Base-by-base conservation (phyloP, 2,888 invertebrate species). In the Ophioninae sp. region DNA sequence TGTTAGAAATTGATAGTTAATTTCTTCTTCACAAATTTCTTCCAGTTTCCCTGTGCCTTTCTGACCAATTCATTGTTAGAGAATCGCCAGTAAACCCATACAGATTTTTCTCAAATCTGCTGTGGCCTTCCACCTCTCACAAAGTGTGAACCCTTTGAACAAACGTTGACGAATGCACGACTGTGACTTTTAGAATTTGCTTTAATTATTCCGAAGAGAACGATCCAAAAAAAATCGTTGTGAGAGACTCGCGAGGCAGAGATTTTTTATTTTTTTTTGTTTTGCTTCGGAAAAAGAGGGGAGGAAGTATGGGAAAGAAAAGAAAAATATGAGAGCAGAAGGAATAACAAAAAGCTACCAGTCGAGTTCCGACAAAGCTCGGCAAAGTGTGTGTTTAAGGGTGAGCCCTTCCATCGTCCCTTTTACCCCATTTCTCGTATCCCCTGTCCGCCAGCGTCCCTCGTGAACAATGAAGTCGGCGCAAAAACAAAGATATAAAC, bases 401-500 rank as follows among this genome's bases (percentile, higher is more conserved):
- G 51, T 51, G 64, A 72, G 75, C 80, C 76, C 76, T 79, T 85
- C 51, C 58, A 58, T 30, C 64, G 58, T 56, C 56, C 59, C 81
- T 61, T 79, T 83, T 82, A 61, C 81, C 79, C 83, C 81, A 81
- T 74, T 77, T 78, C 77, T 81, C 71, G 61, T 79, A 75, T 84
- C 79, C 79, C 68, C 82, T 79, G 79, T 84, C 79, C 82, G 79
- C 76, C 79, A 76, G 20, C 84, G 83, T 79, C 74, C 65, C 87
- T 89, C 86, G 13, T 17, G 91, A 91, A 92, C 91, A 92, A 92
- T 91, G 89, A 90, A 87, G 88, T 86, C 89, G 89, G 89, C 87
- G 89, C 88, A 89, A 90, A 91, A 92, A 92, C 92, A 92, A 92
- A 92, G 91, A 91, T 91, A 91, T 91, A 92, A 92, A 92, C 90